Base-by-base conservation (phyloP, 2,797 vertebrate genomes). In the Thaleichthys pacificus region DNA sequence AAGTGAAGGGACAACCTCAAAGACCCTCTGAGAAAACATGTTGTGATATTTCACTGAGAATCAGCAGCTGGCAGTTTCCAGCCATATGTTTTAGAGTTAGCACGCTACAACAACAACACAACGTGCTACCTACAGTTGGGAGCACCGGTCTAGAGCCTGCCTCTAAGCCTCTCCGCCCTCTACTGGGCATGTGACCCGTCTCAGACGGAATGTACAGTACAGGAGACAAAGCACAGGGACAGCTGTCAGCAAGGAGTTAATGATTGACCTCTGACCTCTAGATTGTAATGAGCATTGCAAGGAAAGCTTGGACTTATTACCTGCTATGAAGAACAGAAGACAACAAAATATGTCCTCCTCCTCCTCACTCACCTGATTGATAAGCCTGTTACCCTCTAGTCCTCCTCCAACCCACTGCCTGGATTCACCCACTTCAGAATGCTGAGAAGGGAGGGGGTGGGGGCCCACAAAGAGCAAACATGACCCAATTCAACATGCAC, bases 241-340 rank as follows among this genome's bases (percentile, higher is more conserved):
- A 12, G 58, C 24, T 42, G 64, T 21, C 12, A 22, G 38, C 11
- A 38, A 15, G 35, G 22, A 22, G n/a, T 21, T 66, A 51, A 51
- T 1, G 14, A 26, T 12, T 17, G 19, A 66, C 65, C 22, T 56
- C 63, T 30, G 22, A 57, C 72, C 17, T 47, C 51, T 3, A 2
- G 21, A 24, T 56, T 30, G 15, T 69, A 69, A 74, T 58, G 32
- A 64, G 61, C 67, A 47, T 47, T 47, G 42, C 9, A 12, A 14
- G 42, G 42, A 14, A 14, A 47, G 42, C 9, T 47, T 47, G 11
- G 42, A 47, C 42, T 47, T 2, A 47, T 47, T 12, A 8, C 42
- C 42, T 47, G 42, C 22, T 56, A 61, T 64, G 28, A 74, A 63
- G 35, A n/a, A 19, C 19, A 28, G 22, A 22, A 8, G 6, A 11